phyloP scores from a whole-genome alignment of 2,797 vertebrate genomes.

The Nasua narica region DNA sequence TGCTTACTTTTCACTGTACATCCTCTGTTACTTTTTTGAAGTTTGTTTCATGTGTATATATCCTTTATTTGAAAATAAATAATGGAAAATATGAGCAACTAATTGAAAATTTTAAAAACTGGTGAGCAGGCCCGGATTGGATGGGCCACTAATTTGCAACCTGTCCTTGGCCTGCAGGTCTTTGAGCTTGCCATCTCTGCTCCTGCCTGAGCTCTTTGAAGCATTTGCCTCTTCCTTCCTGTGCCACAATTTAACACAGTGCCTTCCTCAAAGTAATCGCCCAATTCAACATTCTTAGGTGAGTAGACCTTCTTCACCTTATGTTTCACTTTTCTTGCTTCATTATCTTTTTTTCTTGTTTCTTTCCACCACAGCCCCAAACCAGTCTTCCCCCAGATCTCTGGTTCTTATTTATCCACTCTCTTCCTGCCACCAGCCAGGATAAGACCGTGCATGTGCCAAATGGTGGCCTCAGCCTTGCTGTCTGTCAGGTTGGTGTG shows the following conservation, averaged over 20 bases:
- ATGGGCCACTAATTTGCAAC: neutral
- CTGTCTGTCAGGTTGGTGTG: neutral
- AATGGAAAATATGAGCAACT: neutral
- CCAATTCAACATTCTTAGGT: neutral
- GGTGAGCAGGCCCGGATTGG: neutral
- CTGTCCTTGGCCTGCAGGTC: neutral
- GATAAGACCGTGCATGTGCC: neutral
- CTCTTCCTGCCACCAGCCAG: neutral
- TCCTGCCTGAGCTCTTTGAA: neutral
- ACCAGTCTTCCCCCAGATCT: neutral
- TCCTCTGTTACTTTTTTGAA: conserved; percentile 12
- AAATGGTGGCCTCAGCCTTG: neutral
- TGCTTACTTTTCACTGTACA: neutral
- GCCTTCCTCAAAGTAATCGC: neutral
- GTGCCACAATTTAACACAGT: neutral
- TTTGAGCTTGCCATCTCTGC: neutral
- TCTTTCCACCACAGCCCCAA: neutral
- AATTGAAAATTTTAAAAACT: neutral
- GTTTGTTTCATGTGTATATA: neutral
- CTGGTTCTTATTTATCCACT: neutral
- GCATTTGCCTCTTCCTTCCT: neutral
- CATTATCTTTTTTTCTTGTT: neutral
- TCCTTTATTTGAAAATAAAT: neutral
- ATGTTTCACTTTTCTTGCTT: neutral
- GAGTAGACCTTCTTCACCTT: neutral